Percentiles rank a stretch among this genome's conserved stretches.
Conservation (phyloP, 2,797 vertebrate genomes). For the Sebastes iracundus region DNA sequence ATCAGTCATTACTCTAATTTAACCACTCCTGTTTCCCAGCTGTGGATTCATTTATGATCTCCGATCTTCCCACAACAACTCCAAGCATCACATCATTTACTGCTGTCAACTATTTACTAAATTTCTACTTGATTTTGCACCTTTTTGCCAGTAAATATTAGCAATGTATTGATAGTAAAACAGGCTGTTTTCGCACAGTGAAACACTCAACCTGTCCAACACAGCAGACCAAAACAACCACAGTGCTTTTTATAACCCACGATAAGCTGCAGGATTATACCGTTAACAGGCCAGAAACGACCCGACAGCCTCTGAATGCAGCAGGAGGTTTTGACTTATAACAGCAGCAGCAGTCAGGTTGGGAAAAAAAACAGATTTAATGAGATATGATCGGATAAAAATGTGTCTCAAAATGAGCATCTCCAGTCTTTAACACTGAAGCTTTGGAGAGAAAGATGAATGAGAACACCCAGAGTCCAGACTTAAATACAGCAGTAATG, state of each 20-base stretch:
- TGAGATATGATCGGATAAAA: neutral
- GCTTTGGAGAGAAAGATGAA: neutral
- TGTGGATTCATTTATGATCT: neutral
- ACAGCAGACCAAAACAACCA: conserved; percentile 12
- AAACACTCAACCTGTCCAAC: neutral
- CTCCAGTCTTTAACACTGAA: neutral
- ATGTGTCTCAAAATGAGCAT: neutral
- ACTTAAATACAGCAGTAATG: neutral
- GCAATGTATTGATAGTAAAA: neutral
- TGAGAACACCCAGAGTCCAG: neutral
- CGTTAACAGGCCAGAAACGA: neutral
- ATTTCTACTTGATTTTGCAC: neutral
- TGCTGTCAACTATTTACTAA: neutral
- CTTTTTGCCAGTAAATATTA: neutral
- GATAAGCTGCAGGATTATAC: conserved; percentile 38
- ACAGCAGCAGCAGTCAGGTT: neutral
- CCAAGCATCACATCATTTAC: neutral
- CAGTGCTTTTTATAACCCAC: conserved; percentile 41
- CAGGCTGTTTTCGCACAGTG: neutral
- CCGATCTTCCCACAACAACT: neutral
- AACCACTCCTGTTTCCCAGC: neutral
- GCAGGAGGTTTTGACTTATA: conserved; percentile 4
- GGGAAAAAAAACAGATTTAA: neutral
- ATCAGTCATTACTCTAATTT: neutral
- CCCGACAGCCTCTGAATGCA: neutral